These are phyloP conservation scores for Euthynnus affinis DNA, from an alignment of 2,797 vertebrate species.

Conservation along the genomic window DNA sequence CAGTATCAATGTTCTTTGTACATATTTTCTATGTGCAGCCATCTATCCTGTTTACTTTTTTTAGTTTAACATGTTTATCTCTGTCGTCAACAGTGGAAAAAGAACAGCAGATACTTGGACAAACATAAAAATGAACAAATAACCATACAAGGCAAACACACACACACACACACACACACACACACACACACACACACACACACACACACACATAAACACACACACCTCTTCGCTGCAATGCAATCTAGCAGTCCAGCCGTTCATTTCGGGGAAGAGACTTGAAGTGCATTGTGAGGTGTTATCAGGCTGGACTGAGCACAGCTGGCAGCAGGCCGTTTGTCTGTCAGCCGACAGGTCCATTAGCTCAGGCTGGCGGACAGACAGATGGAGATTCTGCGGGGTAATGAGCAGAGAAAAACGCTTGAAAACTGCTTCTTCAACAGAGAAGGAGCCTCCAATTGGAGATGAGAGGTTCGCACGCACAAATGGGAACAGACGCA, in stretches of 20 bases:
- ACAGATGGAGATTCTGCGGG: slow-evolving; percentile 78
- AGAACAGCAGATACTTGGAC: slow-evolving; percentile 55
- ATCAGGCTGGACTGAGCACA: slow-evolving; percentile 70
- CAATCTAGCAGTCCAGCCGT: slow-evolving; percentile 32
- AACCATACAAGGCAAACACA: slow-evolving; percentile 60
- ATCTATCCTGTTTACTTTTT: slow-evolving; percentile 67
- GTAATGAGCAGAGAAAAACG: slow-evolving; percentile 70
- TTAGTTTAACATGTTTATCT: slow-evolving; percentile 70
- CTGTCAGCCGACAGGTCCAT: slow-evolving; percentile 75
- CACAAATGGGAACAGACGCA: slow-evolving; percentile 34
- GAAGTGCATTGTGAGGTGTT: slow-evolving; percentile 50
- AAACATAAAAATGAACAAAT: slow-evolving; percentile 70
- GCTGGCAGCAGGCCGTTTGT: slow-evolving; percentile 77
- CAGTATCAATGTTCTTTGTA: slow-evolving; percentile 36
- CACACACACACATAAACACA: slow-evolving; percentile 5
- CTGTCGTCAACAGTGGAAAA: slow-evolving; percentile 77
- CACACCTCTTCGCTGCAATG: slow-evolving; percentile 28
- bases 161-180: slow-evolving; percentile 12
- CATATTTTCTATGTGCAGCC: slow-evolving; percentile 38
- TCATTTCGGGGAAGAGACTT: slow-evolving; percentile 40
- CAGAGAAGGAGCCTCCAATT: slow-evolving; percentile 38
- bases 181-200: slow-evolving; percentile 8
- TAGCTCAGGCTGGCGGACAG: slow-evolving; percentile 67
- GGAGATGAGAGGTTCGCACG: slow-evolving; percentile 46
- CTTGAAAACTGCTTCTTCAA: slow-evolving; percentile 39